Base-by-base conservation (phyloP, 2,113 vertebrate species). In the Lasiurus cinereus region DNA sequence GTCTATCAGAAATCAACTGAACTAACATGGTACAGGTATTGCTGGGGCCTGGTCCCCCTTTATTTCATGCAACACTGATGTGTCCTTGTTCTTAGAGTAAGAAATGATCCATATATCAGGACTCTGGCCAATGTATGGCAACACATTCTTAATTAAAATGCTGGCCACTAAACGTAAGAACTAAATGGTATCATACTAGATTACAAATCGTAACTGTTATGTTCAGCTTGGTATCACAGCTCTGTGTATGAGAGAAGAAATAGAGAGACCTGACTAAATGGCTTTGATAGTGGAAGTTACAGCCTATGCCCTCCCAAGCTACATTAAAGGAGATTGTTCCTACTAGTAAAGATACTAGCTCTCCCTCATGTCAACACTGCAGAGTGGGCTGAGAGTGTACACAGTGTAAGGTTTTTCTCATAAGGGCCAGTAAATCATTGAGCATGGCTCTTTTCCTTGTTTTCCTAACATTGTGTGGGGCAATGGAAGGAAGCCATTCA, bases 71-170 rank as follows among this genome's bases (percentile, higher is more conserved):
- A 85, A 29, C 0, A 0, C 66, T n/a, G 64, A 74, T 27, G 46
- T 94, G 33, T 27, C 43, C 67, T 78, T 43, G 21, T 43, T 19
- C 64, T 80, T 78, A 31, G 74, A 54, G 62, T 46, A 43, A 9
- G 6, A 15, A 56, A 77, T 82, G 46, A 82, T 84, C 67, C 78
- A 56, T 36, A n/a, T 78, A 62, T 69, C 39, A 52, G 80, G 78
- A 67, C 90, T 90, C 67, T 91, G 86, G 78, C 62, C 93, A 89
- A 84, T 11, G 12, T 39, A 83, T 54, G 82, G 50, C 33, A 52
- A 66, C 66, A 79, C 64, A 70, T 56, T 73, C 76, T 52, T 91
- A 79, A 97, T 94, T 94, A 94, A 90, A 95, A 64, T 54, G 10
- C 33, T 96, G 67, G 86, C 78, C 86, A 59, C 21, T 39, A 83